Evolutionary conservation across 2,888 invertebrate species (phyloP), one percentile per base, ranked within the genome.

Genomic region (Xiphydria camelus): DNA sequence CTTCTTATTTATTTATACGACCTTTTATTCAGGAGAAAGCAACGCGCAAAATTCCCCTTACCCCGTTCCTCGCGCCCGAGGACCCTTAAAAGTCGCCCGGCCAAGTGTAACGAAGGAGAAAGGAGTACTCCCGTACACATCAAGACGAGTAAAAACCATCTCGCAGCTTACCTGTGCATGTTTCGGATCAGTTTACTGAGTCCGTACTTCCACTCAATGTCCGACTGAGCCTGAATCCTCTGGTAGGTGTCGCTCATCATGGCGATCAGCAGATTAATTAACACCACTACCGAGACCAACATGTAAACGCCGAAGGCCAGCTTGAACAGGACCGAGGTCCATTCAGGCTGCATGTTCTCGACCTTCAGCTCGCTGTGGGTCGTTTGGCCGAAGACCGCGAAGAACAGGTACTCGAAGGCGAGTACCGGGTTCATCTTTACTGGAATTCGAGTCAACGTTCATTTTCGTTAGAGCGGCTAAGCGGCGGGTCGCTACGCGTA

Each of bases 181-280:
- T 86, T 86, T 43, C 87, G 76, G 60, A 88, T 88, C 48, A 88
- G 77, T 73, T 88, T 89, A 34, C 88, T 88, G 51, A 88, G 75
- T 32, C 88, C 88, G 68, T 86, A 88, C 76, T 89, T 88, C 88
- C 88, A 88, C 71, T 89, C 88, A 46, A 85, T 86, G 72, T 88
- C 88, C 3, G 87, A 88, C 70, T 87, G 86, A 17, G 97, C 97
- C 87, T 99, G 93, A 73, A 97, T 97, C 75, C 96, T 87, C 79
- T 98, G 97, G 80, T 99, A 98, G 70, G 98, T 98, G 84, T 98
- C 97, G 80, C 96, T 96, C 96, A 98, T 97, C 97, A 98, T 97
- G 82, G 98, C 98, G 86, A 98, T 98, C 77, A 98, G 89, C 77
- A 98, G 88, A 81, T 98, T 97, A 81, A 97, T 94, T 73, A 98